These are phyloP conservation scores for Xylota segnis DNA, from an alignment of 2,888 invertebrate genomes.

Conservation along the genomic window DNA sequence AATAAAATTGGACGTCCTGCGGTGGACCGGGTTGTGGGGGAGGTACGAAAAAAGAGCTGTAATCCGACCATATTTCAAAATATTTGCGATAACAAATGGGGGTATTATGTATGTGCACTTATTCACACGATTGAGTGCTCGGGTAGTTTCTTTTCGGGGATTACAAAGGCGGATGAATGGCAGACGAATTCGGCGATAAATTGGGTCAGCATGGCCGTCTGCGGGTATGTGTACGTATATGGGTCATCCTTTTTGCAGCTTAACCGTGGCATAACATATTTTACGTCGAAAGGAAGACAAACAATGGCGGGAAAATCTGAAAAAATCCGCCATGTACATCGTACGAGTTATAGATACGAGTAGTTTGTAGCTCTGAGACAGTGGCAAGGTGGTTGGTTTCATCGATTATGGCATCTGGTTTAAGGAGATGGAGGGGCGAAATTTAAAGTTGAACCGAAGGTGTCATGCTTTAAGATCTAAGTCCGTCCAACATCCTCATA, in stretches of 20 bases:
- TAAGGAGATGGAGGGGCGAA: too few relatives aligned
- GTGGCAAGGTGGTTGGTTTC: too few relatives aligned
- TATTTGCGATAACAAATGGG: conserved; percentile 64
- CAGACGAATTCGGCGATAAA: conserved; percentile 40
- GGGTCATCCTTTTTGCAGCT: conserved; percentile 36
- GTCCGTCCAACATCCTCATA: too few relatives aligned
- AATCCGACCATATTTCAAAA: conserved; percentile 68
- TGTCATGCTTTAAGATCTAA: too few relatives aligned
- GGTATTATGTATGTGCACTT: conserved; percentile 61
- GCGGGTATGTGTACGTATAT: conserved; percentile 4
- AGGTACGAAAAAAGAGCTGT: conserved; percentile 3
- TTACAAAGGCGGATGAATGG: conserved; percentile 37
- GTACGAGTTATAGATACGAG: too few relatives aligned
- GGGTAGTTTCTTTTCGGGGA: conserved; percentile 39
- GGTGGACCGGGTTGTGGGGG: background rate
- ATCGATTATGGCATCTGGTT: too few relatives aligned
- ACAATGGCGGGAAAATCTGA: background rate
- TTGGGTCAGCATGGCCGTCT: conserved; percentile 43
- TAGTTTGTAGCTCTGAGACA: too few relatives aligned
- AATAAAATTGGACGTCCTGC: conserved; percentile 39
- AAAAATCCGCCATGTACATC: background rate
- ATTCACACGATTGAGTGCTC: conserved; percentile 55
- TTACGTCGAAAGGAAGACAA: background rate
- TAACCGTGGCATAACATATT: background rate
- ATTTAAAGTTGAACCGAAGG: too few relatives aligned